Conservation (phyloP, 2,797 vertebrate genomes). For the Sphenodon punctatus region DNA sequence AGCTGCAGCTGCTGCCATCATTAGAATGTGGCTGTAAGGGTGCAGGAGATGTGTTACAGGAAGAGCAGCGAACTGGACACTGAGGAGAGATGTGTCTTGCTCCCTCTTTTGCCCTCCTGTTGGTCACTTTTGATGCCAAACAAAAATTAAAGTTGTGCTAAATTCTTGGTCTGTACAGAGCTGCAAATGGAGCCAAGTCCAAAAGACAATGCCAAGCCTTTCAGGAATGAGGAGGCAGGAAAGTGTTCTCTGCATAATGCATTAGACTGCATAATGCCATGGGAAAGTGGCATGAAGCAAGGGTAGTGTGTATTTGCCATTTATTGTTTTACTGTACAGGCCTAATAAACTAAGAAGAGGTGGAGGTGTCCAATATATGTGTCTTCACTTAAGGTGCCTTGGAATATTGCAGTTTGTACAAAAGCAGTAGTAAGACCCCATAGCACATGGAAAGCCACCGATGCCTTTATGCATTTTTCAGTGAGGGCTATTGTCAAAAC, state of each 20-base stretch:
- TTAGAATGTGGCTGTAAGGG: background rate
- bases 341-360: background rate
- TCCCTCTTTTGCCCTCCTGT: background rate
- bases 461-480: conserved; percentile 15
- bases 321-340: background rate
- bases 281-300: conserved; percentile 26
- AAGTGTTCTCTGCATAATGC: conserved; percentile 7
- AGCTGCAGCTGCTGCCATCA: no score
- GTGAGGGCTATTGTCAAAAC: conserved; percentile 4
- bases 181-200: background rate
- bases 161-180: fast-evolving
- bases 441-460: background rate
- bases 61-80: background rate
- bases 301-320: background rate
- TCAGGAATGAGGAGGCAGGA: background rate
- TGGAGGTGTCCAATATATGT: no score
- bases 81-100: background rate
- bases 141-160: background rate
- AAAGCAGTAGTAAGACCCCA: background rate
- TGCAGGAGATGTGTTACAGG: background rate
- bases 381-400: background rate
- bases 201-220: fast-evolving
- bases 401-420: background rate
- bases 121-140: background rate
- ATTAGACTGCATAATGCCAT: no score